These are phyloP conservation scores for Calephelis nemesis DNA, from an alignment of 1,140 invertebrate species.

Conservation along the genomic window DNA sequence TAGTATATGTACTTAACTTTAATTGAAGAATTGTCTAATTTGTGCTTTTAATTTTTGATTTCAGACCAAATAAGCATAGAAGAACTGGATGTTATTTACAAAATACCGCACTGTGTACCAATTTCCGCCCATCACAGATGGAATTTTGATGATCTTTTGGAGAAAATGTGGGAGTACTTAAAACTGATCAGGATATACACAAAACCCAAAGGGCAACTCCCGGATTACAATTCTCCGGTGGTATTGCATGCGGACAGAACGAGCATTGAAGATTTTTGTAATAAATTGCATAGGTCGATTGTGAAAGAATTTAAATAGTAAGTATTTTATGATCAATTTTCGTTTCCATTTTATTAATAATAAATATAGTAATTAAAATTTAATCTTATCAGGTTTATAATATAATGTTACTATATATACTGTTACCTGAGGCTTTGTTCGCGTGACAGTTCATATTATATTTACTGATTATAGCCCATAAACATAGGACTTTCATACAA, in stretches of 20 bases:
- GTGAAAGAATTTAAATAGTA: constrained; percentile 99
- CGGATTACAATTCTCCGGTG: constrained; percentile 98
- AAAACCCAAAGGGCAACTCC: constrained; percentile 99
- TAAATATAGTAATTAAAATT: too few relatives aligned
- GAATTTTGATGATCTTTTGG: constrained; percentile 99
- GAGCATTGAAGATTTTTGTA: constrained; percentile 98
- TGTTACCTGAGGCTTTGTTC: too few relatives aligned
- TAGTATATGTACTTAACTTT: too few relatives aligned
- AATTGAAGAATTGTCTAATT: too few relatives aligned
- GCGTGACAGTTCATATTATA: too few relatives aligned
- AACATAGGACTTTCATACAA: too few relatives aligned
- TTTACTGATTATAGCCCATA: too few relatives aligned
- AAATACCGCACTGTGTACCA: constrained; percentile 99
- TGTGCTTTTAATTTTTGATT: constrained; percentile 34
- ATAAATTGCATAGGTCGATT: constrained; percentile 98
- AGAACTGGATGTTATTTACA: constrained; percentile 99
- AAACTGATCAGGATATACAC: constrained; percentile 98
- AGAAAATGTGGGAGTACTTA: constrained; percentile 99
- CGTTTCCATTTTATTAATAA: too few relatives aligned
- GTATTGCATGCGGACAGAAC: constrained; percentile 93
- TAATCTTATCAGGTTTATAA: too few relatives aligned
- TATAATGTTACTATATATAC: too few relatives aligned
- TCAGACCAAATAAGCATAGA: constrained; percentile 95
- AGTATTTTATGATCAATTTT: constrained; percentile 60
- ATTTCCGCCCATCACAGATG: constrained; percentile 99